phyloP scores from a whole-genome alignment of 2,113 vertebrate genomes.

The Periophthalmus modestus region DNA sequence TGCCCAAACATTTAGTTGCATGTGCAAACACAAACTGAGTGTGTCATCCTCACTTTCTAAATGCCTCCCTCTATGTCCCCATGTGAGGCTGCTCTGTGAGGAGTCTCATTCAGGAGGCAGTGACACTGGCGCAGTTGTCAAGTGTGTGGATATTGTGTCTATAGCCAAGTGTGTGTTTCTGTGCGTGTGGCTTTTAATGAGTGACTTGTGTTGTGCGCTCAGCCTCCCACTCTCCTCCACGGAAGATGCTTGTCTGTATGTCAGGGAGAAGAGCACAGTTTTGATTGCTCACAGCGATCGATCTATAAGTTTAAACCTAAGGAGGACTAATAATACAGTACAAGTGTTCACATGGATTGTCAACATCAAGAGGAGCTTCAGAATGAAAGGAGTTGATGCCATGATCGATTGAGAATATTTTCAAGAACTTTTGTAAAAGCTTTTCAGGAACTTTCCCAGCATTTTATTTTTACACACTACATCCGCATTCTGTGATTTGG shows the following conservation, averaged over 20 bases:
- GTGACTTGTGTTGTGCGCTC: conserved; percentile 62
- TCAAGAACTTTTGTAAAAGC: conserved; percentile 13
- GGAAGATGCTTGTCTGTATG: conserved; percentile 66
- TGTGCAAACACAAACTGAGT: conserved; percentile 46
- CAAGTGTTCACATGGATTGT: conserved; percentile 44
- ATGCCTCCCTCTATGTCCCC: conserved; percentile 47
- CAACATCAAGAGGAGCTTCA: conserved; percentile 16
- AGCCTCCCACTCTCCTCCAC: conserved; percentile 67
- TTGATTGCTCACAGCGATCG: conserved; percentile 43
- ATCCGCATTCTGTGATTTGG: conserved; percentile 11
- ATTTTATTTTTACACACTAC: neutral
- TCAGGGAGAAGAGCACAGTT: conserved; percentile 57
- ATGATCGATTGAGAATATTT: conserved; percentile 23
- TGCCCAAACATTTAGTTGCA: conserved; percentile 34
- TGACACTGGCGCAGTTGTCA: conserved; percentile 65
- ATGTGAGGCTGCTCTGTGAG: conserved; percentile 28
- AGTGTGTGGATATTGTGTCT: conserved; percentile 7
- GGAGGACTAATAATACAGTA: conserved; percentile 1
- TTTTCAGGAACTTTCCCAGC: neutral
- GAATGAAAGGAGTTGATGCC: conserved; percentile 28
- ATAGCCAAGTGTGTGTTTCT: conserved; percentile 32
- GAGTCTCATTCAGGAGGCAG: conserved; percentile 56
- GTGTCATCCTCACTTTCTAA: conserved; percentile 43
- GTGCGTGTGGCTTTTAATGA: conserved; percentile 57
- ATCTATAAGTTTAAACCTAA: conserved; percentile 24